Conservation (phyloP, 2,113 vertebrate genomes). For the Ceratotherium simum region DNA sequence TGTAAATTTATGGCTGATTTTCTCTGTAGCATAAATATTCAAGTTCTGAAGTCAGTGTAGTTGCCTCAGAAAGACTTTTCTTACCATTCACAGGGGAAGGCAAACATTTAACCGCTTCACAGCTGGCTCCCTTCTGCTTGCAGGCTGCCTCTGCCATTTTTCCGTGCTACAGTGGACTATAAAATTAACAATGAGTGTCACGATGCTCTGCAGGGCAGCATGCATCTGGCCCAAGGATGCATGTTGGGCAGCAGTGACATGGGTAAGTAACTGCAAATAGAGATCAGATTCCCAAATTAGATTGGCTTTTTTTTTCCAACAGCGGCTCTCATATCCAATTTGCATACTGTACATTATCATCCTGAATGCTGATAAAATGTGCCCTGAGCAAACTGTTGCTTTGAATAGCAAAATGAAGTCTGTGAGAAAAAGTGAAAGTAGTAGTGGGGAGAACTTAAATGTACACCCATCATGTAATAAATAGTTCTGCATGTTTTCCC, state of each 20-base stretch:
- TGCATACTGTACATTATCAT: constrained; percentile 67
- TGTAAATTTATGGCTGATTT: constrained; percentile 67
- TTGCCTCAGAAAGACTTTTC: constrained; percentile 21
- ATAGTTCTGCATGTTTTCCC: background rate
- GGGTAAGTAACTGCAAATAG: constrained; percentile 65
- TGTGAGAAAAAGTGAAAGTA: background rate
- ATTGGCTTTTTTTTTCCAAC: constrained; percentile 8
- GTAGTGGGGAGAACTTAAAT: background rate
- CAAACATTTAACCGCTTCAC: constrained; percentile 44
- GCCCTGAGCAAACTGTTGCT: constrained; percentile 54
- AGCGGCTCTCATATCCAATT: constrained; percentile 49
- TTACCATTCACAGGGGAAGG: background rate
- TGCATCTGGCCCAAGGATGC: constrained; percentile 50
- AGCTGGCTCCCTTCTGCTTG: constrained; percentile 35
- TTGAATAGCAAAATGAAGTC: constrained; percentile 57
- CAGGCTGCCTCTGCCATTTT: background rate
- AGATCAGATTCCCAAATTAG: constrained; percentile 62
- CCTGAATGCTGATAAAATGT: constrained; percentile 64
- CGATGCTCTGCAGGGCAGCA: background rate
- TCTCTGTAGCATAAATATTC: constrained; percentile 67
- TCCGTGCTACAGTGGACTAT: background rate
- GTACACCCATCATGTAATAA: background rate
- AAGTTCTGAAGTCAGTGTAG: constrained; percentile 48
- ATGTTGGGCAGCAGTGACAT: background rate
- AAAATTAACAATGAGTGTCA: constrained; percentile 56